Conservation (phyloP, 1,140 invertebrate genomes). For the roundworm (Caenorhabditis elegans) region DNA sequence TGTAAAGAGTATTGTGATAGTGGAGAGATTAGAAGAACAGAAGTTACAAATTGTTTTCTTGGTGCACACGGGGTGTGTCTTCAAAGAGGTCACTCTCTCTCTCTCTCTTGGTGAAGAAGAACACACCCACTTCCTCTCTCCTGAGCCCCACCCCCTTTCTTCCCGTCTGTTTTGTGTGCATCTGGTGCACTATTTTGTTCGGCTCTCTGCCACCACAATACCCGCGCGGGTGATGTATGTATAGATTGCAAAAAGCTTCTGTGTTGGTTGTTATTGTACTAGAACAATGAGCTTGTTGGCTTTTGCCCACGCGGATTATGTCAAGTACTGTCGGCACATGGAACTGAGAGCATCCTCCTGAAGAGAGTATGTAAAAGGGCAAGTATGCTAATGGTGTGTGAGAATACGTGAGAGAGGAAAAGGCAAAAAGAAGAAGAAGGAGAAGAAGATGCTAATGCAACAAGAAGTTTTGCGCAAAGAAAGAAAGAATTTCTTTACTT, state of each 20-base stretch:
- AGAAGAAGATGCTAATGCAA: constrained; percentile 23
- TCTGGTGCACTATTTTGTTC: not conserved
- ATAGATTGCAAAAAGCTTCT: constrained; percentile 28
- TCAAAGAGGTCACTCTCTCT: constrained; percentile 31
- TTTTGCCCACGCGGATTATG: constrained; percentile 27
- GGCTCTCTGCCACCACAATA: not conserved
- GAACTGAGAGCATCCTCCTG: not conserved
- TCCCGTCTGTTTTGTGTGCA: constrained; percentile 30
- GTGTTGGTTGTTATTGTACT: constrained; percentile 12
- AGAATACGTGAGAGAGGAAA: not conserved
- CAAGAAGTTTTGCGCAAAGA: constrained; percentile 16
- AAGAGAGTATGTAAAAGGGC: not conserved
- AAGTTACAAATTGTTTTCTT: constrained; percentile 25
- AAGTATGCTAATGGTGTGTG: constrained; percentile 18
- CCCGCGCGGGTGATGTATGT: constrained; percentile 16
- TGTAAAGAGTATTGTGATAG: too few relatives aligned
- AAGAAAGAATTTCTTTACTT: constrained; percentile 24
- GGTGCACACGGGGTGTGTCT: not conserved
- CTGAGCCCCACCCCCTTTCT: too few relatives aligned
- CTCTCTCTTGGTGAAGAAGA: too few relatives aligned
- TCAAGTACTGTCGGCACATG: constrained; percentile 32
- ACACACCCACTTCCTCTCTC: constrained; percentile 23
- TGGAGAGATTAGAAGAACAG: constrained; percentile 7
- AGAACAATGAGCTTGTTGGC: constrained; percentile 18
- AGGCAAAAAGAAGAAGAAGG: not conserved